Evolutionary conservation across 2,113 vertebrate genomes (phyloP).

Genomic region (Epinephelus cyanopodus): DNA sequence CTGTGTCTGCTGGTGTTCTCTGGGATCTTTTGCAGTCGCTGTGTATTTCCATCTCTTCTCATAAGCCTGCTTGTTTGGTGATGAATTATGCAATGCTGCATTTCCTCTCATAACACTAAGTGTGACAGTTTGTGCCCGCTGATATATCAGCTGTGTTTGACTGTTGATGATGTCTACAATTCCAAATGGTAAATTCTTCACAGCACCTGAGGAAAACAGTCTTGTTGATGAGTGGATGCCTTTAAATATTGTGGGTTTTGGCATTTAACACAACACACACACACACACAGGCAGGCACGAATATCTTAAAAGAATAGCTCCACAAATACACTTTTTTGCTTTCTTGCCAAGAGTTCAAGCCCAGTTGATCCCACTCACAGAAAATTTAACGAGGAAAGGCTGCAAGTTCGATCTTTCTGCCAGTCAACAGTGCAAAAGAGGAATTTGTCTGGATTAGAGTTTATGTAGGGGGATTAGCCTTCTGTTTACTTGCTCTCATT

Average conservation of each 20-base stretch:
- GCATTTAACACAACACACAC: not conserved
- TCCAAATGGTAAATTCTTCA: conserved; percentile 2
- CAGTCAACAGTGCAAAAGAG: conserved; percentile 18
- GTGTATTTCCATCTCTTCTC: conserved; percentile 13
- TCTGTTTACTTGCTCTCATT: conserved; percentile 11
- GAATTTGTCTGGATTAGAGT: conserved; percentile 42
- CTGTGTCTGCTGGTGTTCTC: not conserved
- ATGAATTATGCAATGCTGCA: conserved; percentile 37
- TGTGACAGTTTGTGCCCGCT: conserved; percentile 9
- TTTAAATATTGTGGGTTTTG: not conserved
- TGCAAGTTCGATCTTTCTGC: conserved; percentile 30
- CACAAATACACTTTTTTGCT: not conserved
- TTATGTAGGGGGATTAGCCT: conserved; percentile 21
- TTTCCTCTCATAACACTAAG: conserved; percentile 42
- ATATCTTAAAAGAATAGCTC: not conserved
- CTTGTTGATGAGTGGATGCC: not conserved
- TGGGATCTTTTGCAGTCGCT: not conserved
- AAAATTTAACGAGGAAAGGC: conserved; percentile 18
- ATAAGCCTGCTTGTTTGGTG: not conserved
- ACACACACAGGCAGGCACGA: not conserved
- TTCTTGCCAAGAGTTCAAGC: not conserved
- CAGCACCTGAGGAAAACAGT: not conserved
- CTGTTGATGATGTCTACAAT: not conserved
- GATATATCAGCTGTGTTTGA: conserved; percentile 35
- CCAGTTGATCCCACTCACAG: too few relatives aligned